Conservation (phyloP, 1,140 invertebrate genomes). For the Paralvinella palmiformis region DNA sequence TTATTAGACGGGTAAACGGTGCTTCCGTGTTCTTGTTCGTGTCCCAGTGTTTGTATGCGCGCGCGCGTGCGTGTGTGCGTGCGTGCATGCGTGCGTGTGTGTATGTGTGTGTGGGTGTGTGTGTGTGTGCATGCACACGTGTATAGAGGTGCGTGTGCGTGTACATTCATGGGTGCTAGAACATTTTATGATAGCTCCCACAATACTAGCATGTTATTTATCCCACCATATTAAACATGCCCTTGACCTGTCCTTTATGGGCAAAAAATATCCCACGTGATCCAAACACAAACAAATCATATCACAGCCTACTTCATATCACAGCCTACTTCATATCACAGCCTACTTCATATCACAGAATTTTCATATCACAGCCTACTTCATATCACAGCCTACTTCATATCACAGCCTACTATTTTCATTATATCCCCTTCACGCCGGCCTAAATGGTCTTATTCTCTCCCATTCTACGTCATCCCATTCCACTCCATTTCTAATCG, state of each 20-base stretch:
- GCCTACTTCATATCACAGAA: not conserved
- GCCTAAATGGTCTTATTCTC: no score
- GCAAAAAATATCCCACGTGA: no score
- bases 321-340: no score
- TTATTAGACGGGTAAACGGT: not conserved
- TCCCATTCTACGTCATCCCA: no score
- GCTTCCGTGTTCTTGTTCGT: not conserved
- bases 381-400: not conserved
- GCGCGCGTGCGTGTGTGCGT: not conserved
- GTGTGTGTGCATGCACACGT: not conserved
- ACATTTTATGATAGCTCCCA: not conserved
- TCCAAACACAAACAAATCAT: no score
- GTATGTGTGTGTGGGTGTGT: conserved; percentile 1
- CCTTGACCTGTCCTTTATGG: no score
- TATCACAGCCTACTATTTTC: no score
- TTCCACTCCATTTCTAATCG: no score
- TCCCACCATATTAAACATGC: no score
- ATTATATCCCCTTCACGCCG: no score
- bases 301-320: no score
- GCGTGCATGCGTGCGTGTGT: not conserved
- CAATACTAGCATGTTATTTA: not conserved
- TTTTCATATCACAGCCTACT: not conserved
- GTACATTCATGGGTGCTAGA: not conserved
- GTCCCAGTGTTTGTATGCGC: not conserved
- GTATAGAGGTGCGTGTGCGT: not conserved